Base-by-base conservation (phyloP, 2,888 invertebrate species). In the Pollenia amentaria region DNA sequence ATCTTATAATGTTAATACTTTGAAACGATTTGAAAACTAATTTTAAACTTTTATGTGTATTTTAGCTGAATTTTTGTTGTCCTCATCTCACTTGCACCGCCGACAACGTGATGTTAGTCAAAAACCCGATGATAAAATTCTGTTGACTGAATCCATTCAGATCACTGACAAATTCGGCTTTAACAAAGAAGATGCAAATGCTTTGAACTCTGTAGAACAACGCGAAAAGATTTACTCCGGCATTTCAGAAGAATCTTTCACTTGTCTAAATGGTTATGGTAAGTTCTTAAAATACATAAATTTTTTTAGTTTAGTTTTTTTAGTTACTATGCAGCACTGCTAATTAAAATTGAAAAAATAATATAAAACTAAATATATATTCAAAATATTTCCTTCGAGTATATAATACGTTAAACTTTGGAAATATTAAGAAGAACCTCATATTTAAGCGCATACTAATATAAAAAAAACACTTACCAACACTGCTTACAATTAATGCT, bases 81-180 rank as follows among this genome's bases (percentile, higher is more conserved):
- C 80, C 11, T 62, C 84, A 7, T 57, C 79, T 0, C 70, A 91
- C 89, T 89, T 89, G 89, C 89, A 89, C 88, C 90, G 90, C 84
- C 90, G 90, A 88, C 90, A 90, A 89, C 93, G 92, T 90, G 91
- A 92, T 90, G 92, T 92, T 89, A 92, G 93, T 89, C 91, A 85
- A 42, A 93, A 93, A 89, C 91, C 94, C 84, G 95, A 96, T 88
- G 97, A 98, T 91, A 97, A 98, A 92, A 96, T 98, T 94, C 95
- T 98, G 72, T 95, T 98, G 88, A 98, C 98, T 73, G 97, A 98
- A 93, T 97, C 97, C 85, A 98, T 98, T 91, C 97, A 97, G 94
- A 98, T 98, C 92, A 97, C 97, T 57, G 98, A 98, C 94, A 97
- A 98, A 93, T 98, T 98, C 93, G 97, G 97, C 72, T 97, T 97